Conservation (phyloP, 2,113 vertebrate genomes). For the Fregata magnificens region DNA sequence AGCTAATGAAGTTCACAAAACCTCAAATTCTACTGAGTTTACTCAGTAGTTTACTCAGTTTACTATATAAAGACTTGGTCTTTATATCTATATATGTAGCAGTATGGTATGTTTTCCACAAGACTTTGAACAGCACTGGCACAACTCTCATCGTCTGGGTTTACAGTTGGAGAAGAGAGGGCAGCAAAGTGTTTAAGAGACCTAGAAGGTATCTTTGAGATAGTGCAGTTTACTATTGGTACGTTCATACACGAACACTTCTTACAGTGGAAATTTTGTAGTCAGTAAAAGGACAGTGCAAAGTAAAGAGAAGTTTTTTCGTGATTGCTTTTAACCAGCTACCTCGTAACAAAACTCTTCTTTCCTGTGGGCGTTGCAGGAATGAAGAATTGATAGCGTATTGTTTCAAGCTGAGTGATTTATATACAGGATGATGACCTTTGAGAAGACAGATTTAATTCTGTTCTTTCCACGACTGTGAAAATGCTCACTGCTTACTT, state of each 20-base stretch:
- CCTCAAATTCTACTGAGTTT: slow-evolving; percentile 61
- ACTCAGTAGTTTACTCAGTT: too few species aligned
- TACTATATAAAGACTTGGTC: background rate
- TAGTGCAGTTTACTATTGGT: background rate
- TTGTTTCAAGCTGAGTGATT: background rate
- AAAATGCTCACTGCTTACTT: background rate
- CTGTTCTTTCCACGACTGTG: background rate
- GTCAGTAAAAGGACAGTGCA: background rate
- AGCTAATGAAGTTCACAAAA: slow-evolving; percentile 56
- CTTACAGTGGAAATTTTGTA: background rate
- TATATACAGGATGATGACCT: background rate
- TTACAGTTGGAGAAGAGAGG: background rate
- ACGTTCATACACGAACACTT: background rate
- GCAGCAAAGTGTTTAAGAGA: background rate
- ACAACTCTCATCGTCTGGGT: background rate
- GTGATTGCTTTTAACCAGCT: background rate
- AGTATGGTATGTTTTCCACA: background rate
- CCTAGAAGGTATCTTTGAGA: background rate
- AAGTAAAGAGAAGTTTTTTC: background rate
- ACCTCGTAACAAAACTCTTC: background rate
- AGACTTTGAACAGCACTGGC: background rate
- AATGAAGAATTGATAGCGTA: background rate
- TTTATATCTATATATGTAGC: slow-evolving; percentile 26
- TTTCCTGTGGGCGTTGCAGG: background rate
- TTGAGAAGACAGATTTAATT: background rate